Evolutionary conservation across 2,113 vertebrate species (phyloP).

Genomic region (Vidua macroura): DNA sequence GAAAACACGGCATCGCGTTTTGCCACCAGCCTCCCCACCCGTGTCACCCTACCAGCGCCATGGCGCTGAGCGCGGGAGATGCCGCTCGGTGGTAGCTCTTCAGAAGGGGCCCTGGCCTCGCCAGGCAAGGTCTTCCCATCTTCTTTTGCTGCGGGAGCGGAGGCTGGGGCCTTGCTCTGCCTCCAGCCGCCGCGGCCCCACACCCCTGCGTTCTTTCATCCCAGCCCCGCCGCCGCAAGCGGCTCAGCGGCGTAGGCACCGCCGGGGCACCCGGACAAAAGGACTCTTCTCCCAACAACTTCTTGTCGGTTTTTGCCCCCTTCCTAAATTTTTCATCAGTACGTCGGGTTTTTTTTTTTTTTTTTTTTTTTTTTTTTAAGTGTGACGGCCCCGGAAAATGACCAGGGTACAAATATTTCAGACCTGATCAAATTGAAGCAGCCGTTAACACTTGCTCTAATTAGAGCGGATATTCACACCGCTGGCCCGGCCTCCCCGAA

Average conservation of each 20-base stretch:
- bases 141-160: not conserved
- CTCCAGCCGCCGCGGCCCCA: not conserved
- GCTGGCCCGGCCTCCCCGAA: not conserved
- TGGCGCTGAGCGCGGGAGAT: rapidly evolving
- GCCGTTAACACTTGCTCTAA: constrained; percentile 23
- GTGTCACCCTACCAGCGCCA: not conserved
- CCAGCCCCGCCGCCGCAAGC: not conserved
- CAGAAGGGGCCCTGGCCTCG: rapidly evolving
- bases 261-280: not conserved
- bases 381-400: not conserved
- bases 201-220: no score
- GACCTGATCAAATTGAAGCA: not conserved
- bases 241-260: not conserved
- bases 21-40: not conserved
- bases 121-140: not conserved
- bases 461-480: not conserved
- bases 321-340: not conserved
- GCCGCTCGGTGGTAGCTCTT: not conserved
- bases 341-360: not conserved
- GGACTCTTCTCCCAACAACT: not conserved
- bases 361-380: not conserved
- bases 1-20: not conserved
- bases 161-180: not conserved
- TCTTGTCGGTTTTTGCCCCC: rapidly evolving
- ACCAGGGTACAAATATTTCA: not conserved